Evolutionary conservation across 2,113 vertebrate species (phyloP).

Genomic region (Telmatochromis sp.): DNA sequence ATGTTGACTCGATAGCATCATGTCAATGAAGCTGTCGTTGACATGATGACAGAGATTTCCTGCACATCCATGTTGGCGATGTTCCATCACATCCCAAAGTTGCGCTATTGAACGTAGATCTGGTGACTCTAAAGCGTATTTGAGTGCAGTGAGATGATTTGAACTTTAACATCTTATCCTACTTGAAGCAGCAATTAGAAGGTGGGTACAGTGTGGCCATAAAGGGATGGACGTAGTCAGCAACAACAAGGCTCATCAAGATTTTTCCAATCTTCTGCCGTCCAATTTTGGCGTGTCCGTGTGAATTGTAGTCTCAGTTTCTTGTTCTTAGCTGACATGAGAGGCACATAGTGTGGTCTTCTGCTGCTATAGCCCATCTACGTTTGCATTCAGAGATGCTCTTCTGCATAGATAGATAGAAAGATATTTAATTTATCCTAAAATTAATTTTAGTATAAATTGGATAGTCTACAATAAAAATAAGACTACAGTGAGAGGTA

Average conservation of each 20-base stretch:
- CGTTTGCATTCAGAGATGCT: neutral
- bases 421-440: neutral
- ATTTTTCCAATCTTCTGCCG: neutral
- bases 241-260: neutral
- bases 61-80: neutral
- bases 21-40: neutral
- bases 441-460: neutral
- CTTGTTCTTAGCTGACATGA: neutral
- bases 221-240: neutral
- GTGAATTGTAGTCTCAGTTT: neutral
- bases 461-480: neutral
- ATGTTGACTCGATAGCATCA: fast-evolving
- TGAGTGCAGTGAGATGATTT: neutral
- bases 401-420: neutral
- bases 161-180: neutral
- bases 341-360: neutral
- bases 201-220: neutral
- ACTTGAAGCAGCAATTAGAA: neutral
- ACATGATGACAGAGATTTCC: neutral
- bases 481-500: neutral
- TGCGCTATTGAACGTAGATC: neutral
- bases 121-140: neutral
- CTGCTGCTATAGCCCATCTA: neutral
- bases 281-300: fast-evolving
- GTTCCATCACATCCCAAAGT: neutral